Percentiles rank a stretch among this genome's conserved stretches.
phyloP scores from a whole-genome alignment of 1,140 invertebrate species.

The Drosophila nigrodunni region DNA sequence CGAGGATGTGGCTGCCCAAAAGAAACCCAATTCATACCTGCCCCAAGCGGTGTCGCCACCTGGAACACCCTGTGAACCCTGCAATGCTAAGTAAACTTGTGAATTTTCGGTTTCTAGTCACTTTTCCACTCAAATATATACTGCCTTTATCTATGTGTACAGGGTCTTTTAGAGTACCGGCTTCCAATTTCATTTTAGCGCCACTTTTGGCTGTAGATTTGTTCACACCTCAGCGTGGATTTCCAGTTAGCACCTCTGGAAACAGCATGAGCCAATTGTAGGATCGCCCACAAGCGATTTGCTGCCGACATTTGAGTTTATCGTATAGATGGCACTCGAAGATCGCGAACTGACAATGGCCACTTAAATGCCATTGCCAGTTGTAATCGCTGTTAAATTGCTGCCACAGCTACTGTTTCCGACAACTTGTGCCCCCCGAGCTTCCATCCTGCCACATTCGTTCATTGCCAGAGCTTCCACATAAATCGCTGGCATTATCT shows the following conservation, averaged over 20 bases:
- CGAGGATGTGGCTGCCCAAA: constrained; percentile 62
- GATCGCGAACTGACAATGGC: constrained; percentile 78
- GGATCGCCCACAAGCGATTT: constrained; percentile 64
- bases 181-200: constrained; percentile 9
- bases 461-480: constrained; percentile 50
- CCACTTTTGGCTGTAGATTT: neutral
- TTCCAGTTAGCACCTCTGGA: neutral
- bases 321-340: constrained; percentile 41
- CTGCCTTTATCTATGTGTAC: neutral
- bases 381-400: constrained; percentile 81
- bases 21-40: constrained; percentile 39
- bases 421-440: constrained; percentile 19
- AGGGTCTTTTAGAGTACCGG: no score
- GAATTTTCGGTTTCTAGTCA: neutral
- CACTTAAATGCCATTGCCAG: constrained; percentile 80
- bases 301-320: constrained; percentile 50
- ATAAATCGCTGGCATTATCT: constrained; percentile 76
- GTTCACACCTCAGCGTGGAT: constrained; percentile 11
- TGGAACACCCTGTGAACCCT: constrained; percentile 15
- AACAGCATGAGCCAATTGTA: constrained; percentile 23
- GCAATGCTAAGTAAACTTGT: constrained; percentile 14
- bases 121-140: constrained; percentile 1
- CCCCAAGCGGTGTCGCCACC: constrained; percentile 9
- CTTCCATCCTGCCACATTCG: neutral
- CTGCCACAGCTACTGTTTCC: constrained; percentile 73